phyloP scores from a whole-genome alignment of 2,797 vertebrate genomes.

The Chromobotia macracanthus region DNA sequence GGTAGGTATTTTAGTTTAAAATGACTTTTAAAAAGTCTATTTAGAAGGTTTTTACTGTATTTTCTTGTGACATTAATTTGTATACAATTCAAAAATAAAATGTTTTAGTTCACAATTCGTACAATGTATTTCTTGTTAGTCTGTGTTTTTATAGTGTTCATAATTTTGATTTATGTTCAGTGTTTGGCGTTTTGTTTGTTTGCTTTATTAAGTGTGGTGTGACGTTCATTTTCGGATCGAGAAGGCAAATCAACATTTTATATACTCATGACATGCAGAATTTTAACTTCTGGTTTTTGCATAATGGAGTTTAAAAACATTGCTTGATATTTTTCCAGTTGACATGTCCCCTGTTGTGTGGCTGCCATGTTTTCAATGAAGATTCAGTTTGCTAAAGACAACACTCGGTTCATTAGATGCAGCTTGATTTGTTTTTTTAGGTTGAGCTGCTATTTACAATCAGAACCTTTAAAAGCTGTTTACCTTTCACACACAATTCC shows the following conservation, averaged over 20 bases:
- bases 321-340: not conserved
- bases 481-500: slow-evolving; percentile 19
- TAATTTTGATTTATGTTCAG: slow-evolving; percentile 36
- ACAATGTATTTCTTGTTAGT: slow-evolving; percentile 68
- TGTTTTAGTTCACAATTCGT: slow-evolving; percentile 68
- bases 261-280: no score
- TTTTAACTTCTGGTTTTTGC: no score
- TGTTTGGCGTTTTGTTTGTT: slow-evolving; percentile 46
- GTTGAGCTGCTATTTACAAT: no score
- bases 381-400: not conserved
- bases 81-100: slow-evolving; percentile 68
- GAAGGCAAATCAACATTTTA: no score
- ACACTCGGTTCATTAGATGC: not conserved
- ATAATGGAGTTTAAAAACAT: not conserved
- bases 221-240: slow-evolving; percentile 29
- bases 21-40: no score
- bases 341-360: slow-evolving; percentile 5
- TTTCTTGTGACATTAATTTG: slow-evolving; percentile 63
- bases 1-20: slow-evolving; percentile 63
- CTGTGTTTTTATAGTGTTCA: slow-evolving; percentile 56
- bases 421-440: not conserved
- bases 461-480: no score
- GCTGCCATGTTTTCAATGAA: not conserved
- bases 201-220: not conserved
- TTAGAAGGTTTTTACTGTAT: slow-evolving; percentile 51